Evolutionary conservation across 2,888 invertebrate genomes (phyloP), one percentile per base, ranked within the genome.

Genomic region (Amorpha juglandis): DNA sequence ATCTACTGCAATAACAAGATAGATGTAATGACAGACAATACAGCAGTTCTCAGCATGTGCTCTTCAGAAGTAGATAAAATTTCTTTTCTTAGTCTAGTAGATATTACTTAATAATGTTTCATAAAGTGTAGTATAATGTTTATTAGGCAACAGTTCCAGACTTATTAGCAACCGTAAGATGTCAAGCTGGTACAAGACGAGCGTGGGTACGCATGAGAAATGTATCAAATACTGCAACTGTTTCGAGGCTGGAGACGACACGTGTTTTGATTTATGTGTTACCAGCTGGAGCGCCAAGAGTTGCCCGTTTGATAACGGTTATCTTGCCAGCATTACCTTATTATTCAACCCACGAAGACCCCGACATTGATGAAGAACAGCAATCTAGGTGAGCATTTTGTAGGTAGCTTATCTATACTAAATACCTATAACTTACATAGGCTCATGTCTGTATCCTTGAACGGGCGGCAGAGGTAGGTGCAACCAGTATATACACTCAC

Each of bases 111-210:
- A 27, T 53, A n/a, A 6, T 38, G 3, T 11, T 6, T 16, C 16
- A 33, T 52, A 12, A 9, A 63, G 42, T 42, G 6, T 51, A 48
- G 48, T 6, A 63, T 8, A 21, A 27, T 51, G 9, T 50, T 0
- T 58, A 51, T 12, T 68, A 91, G 91, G 85, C 78, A 53, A 71
- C 71, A 6, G 72, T 71, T 55, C 63, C 78, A 16, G 91, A 91
- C 69, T 77, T 90, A 33, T 75, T 98, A 70, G 98, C 97, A 11
- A 98, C 98, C 1, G 98, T 98, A 81, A 95, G 98, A 69, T 99
- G 99, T 84, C 98, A 99, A 93, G 96, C 98, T 51, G 98, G 98
- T 76, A 98, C 98, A 0, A 98, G 97, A 72, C 94, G 98, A 58
- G 92, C 99, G 68, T 98, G 98, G 93, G 94, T 99, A 71, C 96